Base-by-base conservation (phyloP, 2,888 invertebrate species). In the Zaprionus bogoriensis region DNA sequence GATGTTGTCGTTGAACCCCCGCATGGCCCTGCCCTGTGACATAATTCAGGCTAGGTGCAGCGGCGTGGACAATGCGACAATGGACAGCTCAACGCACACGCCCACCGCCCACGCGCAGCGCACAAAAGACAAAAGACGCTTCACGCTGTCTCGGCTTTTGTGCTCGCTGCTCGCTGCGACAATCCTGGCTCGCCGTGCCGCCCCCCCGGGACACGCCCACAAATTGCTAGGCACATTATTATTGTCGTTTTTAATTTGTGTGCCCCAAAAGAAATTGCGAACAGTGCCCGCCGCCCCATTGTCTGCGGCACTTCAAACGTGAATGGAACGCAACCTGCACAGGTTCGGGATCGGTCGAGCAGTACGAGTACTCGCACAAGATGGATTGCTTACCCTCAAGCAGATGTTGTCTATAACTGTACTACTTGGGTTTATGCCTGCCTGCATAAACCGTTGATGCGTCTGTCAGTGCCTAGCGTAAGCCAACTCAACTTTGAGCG, bases 211-310 rank as follows among this genome's bases (percentile, higher is more conserved):
- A 19, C 77, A 83, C 81, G 81, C 81, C 80, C 78, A 70, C 67
- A 68, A 80, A 74, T 84, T 70, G 71, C 65, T 65, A 58, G 77
- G 74, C 69, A 60, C 83, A 77, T 79, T 73, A 66, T 83, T 84
- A 79, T 85, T 85, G 82, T 79, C 83, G 79, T 82, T 82, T 81
- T 84, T 82, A 79, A 84, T 77, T 85, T 77, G 80, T 67, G 54
- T 76, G 57, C 72, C 67, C 75, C 77, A 46, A 74, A 66, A 61
- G 74, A 65, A 65, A 75, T 80, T 68, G 70, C 79, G 44, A 71
- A 67, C 68, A 74, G 52, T 67, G 62, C 51, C 52, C 45, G 67
- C 10, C 72, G 10, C 32, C 32, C 14, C 75, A 74, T 84, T 82
- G 79, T 84, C 63, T 79, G 68, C 66, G 63, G 54, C 67, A 84